Conservation (phyloP, 2,797 vertebrate species). For the Micrastur ruficollis region DNA sequence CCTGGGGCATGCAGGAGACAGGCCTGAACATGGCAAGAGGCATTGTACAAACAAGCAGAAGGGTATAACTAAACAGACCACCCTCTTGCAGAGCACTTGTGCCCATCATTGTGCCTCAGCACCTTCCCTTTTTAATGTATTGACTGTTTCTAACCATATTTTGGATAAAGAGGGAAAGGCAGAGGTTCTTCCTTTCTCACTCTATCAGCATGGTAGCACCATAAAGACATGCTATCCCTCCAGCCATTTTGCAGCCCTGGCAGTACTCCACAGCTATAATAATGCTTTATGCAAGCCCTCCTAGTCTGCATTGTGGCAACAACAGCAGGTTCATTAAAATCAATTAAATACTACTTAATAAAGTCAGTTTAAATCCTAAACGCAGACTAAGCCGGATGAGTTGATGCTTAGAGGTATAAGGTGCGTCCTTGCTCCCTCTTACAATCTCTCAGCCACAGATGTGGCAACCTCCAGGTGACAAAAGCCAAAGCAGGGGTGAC, state of each 20-base stretch:
- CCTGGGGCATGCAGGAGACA: background rate
- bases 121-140: background rate
- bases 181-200: background rate
- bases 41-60: background rate
- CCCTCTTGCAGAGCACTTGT: background rate
- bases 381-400: background rate
- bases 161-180: background rate
- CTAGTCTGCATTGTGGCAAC: background rate
- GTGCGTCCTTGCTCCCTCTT: background rate
- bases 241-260: background rate
- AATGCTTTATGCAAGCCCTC: background rate
- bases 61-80: background rate
- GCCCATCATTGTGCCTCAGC: background rate
- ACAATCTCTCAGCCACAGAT: background rate
- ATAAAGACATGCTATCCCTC: background rate
- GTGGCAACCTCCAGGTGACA: background rate
- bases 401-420: background rate
- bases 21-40: background rate
- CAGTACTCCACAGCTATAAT: accelerated
- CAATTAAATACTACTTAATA: background rate
- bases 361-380: background rate
- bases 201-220: background rate
- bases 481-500: background rate
- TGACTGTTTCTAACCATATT: background rate
- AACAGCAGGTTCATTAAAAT: background rate